A percentile compares a stretch with the other conserved stretches of the same genome.
Evolutionary conservation across 2,797 vertebrate species (phyloP).

Genomic region (Podargus strigoides): DNA sequence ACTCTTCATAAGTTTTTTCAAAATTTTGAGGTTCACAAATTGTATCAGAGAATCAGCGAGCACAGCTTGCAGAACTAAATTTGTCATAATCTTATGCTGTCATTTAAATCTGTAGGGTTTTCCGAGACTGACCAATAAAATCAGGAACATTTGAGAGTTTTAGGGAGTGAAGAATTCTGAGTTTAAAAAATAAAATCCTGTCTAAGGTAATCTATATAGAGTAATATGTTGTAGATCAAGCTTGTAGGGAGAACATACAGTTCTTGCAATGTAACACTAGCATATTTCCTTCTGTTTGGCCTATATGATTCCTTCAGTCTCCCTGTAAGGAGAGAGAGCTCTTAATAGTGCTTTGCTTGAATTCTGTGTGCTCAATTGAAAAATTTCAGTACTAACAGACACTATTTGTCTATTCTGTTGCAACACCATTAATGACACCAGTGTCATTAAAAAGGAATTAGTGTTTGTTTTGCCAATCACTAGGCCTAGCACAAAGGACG

Average conservation of each 20-base stretch:
- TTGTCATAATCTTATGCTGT: not conserved
- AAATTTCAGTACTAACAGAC: not conserved
- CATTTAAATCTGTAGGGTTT: not conserved
- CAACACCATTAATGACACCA: not conserved
- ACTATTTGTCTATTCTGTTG: not conserved
- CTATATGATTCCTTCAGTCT: not conserved
- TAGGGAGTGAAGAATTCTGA: not conserved
- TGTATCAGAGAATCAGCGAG: not conserved
- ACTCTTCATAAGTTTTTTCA: not conserved
- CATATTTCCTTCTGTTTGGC: not conserved
- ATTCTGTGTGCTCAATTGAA: not conserved
- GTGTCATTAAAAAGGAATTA: not conserved
- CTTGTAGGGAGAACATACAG: not conserved
- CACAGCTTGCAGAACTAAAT: not conserved
- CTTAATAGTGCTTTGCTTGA: not conserved
- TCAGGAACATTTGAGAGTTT: not conserved
- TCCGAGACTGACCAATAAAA: not conserved
- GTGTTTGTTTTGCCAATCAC: no score
- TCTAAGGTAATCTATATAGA: not conserved
- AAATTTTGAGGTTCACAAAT: not conserved
- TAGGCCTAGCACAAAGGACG: no score
- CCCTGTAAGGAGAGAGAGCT: not conserved
- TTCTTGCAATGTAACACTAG: not conserved
- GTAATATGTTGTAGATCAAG: not conserved
- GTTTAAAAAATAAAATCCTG: not conserved